Conservation (phyloP, 1,140 invertebrate genomes). For the Apocrypta bakeri region DNA sequence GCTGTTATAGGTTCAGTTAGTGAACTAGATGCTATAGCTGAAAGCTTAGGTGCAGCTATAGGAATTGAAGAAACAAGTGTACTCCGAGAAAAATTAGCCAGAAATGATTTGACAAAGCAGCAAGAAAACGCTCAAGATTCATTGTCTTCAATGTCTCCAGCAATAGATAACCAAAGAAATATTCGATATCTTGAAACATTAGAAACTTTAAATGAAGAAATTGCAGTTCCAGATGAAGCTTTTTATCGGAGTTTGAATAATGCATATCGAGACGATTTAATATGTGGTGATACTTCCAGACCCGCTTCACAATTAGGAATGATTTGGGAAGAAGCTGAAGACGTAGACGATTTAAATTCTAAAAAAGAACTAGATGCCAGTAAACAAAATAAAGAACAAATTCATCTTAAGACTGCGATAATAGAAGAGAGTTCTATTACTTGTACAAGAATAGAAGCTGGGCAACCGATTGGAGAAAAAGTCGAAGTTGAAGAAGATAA, state of each 20-base stretch:
- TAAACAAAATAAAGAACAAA: constrained; percentile 56
- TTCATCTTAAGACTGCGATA: constrained; percentile 49
- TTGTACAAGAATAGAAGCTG: constrained; percentile 67
- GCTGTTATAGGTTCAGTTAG: constrained; percentile 60
- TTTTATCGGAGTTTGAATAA: constrained; percentile 92
- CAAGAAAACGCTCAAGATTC: constrained; percentile 66
- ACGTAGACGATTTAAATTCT: constrained; percentile 71
- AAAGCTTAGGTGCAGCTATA: constrained; percentile 67
- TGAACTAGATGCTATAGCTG: constrained; percentile 68
- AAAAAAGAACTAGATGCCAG: constrained; percentile 64
- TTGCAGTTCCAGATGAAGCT: constrained; percentile 84
- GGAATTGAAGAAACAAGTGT: constrained; percentile 68
- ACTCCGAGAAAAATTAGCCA: constrained; percentile 66
- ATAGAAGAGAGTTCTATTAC: constrained; percentile 70
- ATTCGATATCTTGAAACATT: constrained; percentile 66
- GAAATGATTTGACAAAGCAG: constrained; percentile 70
- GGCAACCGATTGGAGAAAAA: constrained; percentile 67
- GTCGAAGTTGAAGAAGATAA: constrained; percentile 70
- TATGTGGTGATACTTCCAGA: constrained; percentile 78
- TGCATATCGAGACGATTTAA: constrained; percentile 87
- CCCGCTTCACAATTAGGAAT: constrained; percentile 84
- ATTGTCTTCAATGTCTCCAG: constrained; percentile 64
- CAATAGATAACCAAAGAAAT: constrained; percentile 70
- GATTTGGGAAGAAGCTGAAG: constrained; percentile 84
- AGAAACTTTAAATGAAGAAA: constrained; percentile 73